These are phyloP conservation scores for Lutjanus erythropterus DNA, from an alignment of 2,113 vertebrate species.

Conservation along the genomic window DNA sequence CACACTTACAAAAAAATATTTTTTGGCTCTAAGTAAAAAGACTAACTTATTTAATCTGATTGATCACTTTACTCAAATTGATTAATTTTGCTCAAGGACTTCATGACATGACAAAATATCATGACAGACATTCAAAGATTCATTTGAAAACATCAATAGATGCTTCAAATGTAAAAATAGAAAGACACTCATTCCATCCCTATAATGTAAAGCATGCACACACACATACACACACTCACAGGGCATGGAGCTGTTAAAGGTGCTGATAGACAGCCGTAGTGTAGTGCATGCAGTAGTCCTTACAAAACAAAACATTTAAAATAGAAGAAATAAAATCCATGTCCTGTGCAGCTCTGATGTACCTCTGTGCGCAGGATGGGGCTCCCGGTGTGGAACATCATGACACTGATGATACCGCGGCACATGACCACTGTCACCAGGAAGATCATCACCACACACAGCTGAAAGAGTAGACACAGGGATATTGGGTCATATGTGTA, in stretches of 20 bases:
- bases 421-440: slow-evolving; percentile 89
- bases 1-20: too few species aligned
- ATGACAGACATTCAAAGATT: too few species aligned
- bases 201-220: too few species aligned
- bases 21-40: too few species aligned
- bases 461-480: slow-evolving; percentile 64
- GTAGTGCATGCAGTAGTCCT: neutral
- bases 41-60: too few species aligned
- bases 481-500: neutral
- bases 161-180: too few species aligned
- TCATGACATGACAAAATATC: too few species aligned
- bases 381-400: slow-evolving; percentile 86
- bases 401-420: slow-evolving; percentile 84
- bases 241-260: neutral
- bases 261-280: neutral
- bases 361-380: slow-evolving; percentile 86
- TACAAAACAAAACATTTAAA: neutral
- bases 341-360: neutral
- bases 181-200: too few species aligned
- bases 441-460: slow-evolving; percentile 87
- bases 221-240: neutral
- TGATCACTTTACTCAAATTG: too few species aligned
- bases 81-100: too few species aligned
- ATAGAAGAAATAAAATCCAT: neutral
- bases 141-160: too few species aligned